Evolutionary conservation across 2,888 invertebrate species (phyloP), one percentile per base, ranked within the genome.

Genomic region (Corythucha ciliata): DNA sequence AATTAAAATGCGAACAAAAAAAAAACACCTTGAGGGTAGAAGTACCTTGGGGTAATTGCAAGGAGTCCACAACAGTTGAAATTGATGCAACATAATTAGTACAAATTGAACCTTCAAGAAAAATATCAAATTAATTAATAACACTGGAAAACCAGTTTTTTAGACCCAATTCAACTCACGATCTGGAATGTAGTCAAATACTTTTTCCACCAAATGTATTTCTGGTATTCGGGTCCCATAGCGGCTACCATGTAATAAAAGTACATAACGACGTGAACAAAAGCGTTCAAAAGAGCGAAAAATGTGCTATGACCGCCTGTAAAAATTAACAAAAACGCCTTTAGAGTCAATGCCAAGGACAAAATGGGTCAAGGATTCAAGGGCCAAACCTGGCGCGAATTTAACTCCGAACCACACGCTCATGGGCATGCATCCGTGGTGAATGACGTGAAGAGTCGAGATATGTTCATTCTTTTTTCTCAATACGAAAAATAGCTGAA

Each of bases 221-320:
- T 90, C 70, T 89, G 88, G 70, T 87, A 93, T 65, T 79, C 73
- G 34, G 93, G 93, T 47, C 94, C 94, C 81, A 93, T 81, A 21
- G 93, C 93, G 4, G 94, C 80, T 57, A 94, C 76, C 81, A 92
- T 91, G 69, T 94, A 96, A 72, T 96, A 96, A 70, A 87, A 87
- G 71, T 96, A 94, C 94, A 96, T 94, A 58, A 94, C 79, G 65
- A 94, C 86, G 71, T 96, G 94, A 55, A 96, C 93, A 68, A 93
- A 91, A 2, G 91, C 84, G 71, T 94, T 94, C 63, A 93, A 76
- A 62, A 92, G 75, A 27, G 92, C 86, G 69, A 94, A 94, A 76
- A 94, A 94, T 53, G 94, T 93, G 69, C 91, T 91, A 74, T 94
- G 93, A 36, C 94, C 93, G 70, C 93, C 93, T 88, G 69, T 14